A percentile compares a stretch with the other conserved stretches of the same genome.
Evolutionary conservation across 2,797 vertebrate species (phyloP).

Genomic region (Ispidina picta): DNA sequence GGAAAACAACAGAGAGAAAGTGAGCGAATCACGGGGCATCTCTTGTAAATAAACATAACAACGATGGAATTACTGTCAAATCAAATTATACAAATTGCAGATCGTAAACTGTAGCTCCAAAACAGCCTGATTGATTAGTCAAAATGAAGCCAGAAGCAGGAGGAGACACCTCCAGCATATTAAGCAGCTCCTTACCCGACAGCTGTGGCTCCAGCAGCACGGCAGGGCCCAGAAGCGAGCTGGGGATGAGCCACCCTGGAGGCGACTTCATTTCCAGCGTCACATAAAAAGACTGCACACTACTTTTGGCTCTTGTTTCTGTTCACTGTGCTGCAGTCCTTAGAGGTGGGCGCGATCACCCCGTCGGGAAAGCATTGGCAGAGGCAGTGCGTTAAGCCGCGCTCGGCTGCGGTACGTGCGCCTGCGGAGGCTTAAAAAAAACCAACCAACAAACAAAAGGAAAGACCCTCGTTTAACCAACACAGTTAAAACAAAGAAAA

Average conservation of each 20-base stretch:
- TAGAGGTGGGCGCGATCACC: accelerated
- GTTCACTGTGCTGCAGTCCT: accelerated
- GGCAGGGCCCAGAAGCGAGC: neutral
- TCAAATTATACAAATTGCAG: slow-evolving; percentile 19
- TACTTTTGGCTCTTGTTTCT: accelerated
- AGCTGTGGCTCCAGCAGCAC: neutral
- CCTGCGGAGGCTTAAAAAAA: neutral
- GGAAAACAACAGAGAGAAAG: neutral
- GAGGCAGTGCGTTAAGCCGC: accelerated
- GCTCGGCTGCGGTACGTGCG: too few relatives aligned
- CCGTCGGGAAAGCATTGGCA: accelerated
- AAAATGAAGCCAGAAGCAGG: neutral
- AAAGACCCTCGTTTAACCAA: accelerated
- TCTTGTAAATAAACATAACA: slow-evolving; percentile 35
- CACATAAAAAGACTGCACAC: accelerated
- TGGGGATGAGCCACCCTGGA: neutral
- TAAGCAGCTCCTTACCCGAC: neutral
- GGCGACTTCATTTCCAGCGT: accelerated
- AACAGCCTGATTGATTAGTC: neutral
- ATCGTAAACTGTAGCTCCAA: neutral
- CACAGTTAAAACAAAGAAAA: accelerated
- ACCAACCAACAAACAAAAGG: too few relatives aligned
- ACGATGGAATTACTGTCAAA: slow-evolving; percentile 26
- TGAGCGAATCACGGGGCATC: neutral
- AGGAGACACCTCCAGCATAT: neutral